Evolutionary conservation across 2,888 invertebrate genomes (phyloP).

Genomic region (Tachystola acroxantha): DNA sequence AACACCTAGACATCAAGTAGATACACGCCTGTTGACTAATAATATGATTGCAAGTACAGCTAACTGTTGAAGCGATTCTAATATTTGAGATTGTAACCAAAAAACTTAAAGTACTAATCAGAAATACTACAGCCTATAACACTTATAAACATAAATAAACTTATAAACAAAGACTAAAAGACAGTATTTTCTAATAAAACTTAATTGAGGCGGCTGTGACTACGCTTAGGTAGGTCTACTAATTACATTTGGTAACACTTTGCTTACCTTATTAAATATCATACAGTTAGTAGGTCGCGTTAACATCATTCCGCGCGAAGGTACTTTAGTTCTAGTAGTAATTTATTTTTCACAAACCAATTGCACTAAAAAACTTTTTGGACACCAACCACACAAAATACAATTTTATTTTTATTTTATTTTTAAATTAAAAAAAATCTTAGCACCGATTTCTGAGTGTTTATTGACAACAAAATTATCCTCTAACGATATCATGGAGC

Average conservation of each 20-base stretch:
- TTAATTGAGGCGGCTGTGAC: too few species aligned
- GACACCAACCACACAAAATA: slow-evolving; percentile 35
- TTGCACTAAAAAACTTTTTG: slow-evolving; percentile 41
- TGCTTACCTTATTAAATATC: slow-evolving; percentile 54
- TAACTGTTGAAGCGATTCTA: too few species aligned
- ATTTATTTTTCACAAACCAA: slow-evolving; percentile 50
- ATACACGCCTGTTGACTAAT: too few species aligned
- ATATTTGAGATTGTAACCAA: too few species aligned
- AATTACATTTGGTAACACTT: slow-evolving; percentile 9
- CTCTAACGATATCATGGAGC: slow-evolving; percentile 54
- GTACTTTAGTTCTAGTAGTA: slow-evolving; percentile 46
- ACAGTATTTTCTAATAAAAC: too few species aligned
- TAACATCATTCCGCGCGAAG: slow-evolving; percentile 44
- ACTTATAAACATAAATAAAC: too few species aligned
- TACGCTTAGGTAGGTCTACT: too few species aligned
- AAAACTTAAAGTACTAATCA: too few species aligned
- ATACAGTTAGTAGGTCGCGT: slow-evolving; percentile 44
- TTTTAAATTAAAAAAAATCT: slow-evolving; percentile 12
- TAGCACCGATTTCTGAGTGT: slow-evolving; percentile 21
- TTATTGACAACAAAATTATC: slow-evolving; percentile 35
- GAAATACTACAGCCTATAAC: too few species aligned
- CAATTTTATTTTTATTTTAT: slow-evolving; percentile 17
- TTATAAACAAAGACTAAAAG: too few species aligned
- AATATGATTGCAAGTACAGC: too few species aligned
- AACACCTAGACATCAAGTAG: too few species aligned